Evolutionary conservation across 2,888 invertebrate genomes (phyloP), one percentile per base, ranked within the genome.

Genomic region (Tipula helvola): DNA sequence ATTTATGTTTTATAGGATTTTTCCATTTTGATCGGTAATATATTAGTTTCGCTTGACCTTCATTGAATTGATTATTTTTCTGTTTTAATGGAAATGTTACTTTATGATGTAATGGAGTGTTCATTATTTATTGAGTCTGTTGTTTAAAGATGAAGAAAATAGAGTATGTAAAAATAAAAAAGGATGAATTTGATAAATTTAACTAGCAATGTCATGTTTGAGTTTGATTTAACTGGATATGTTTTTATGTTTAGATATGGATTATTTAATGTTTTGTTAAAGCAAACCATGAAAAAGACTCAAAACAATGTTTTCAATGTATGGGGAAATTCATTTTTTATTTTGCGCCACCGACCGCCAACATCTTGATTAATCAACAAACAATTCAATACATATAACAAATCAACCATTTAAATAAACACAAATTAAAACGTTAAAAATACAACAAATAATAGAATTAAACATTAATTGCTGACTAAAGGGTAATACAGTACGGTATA

Each of bases 11-110:
- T 71, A 71, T 71, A 71, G 71, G 71, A 71, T 71, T 71, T 71
- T 71, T 12, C 71, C 18, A 28, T 71, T 71, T 71, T 71, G 71
- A 71, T 71, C 71, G 71, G 71, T 71, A 71, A 71, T 71, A 71
- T 71, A 71, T 71, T 71, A 71, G 71, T 71, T 71, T 71, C 71
- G 71, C 71, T 71, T 71, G 71, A 71, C 71, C 71, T 71, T 71
- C 71, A 71, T 28, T 71, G 71, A 71, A 71, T 71, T 71, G 71
- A 71, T 71, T 71, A 28, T 71, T 71, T 71, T 10, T 71, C 28
- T 71, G 71, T 71, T 71, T 57, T 71, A 71, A 71, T 71, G 71
- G 71, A 71, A 71, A 71, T 71, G 71, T 71, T 71, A 71, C 28
- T 71, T 71, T 71, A 71, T 71, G 71, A 71, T 71, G 71, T 71